Percentiles rank a stretch among this genome's conserved stretches.
Evolutionary conservation across 2,113 vertebrate genomes (phyloP).

Genomic region (Seriola aureovittata): DNA sequence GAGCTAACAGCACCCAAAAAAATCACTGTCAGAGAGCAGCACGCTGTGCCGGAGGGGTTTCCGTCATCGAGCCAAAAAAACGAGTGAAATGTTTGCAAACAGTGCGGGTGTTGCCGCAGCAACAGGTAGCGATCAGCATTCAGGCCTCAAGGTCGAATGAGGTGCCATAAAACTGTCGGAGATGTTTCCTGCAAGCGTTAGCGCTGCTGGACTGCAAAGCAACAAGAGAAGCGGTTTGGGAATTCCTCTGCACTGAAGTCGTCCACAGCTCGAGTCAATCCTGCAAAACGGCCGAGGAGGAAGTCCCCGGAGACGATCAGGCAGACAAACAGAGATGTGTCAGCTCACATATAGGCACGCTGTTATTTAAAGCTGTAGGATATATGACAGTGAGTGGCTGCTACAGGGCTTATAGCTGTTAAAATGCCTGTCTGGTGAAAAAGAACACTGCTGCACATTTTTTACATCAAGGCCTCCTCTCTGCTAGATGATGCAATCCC

Average conservation of each 20-base stretch:
- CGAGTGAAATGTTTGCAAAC: conserved; percentile 71
- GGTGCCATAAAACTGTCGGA: conserved; percentile 61
- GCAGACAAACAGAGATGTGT: conserved; percentile 27
- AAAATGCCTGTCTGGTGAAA: conserved; percentile 5
- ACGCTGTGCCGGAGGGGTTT: conserved; percentile 39
- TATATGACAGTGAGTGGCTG: conserved; percentile 1
- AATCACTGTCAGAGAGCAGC: conserved; percentile 22
- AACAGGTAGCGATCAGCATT: conserved; percentile 61
- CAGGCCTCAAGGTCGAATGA: conserved; percentile 43
- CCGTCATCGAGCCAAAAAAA: background rate
- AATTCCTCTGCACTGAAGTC: conserved; percentile 89
- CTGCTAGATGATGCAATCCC: conserved; percentile 55
- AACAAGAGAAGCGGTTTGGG: conserved; percentile 88
- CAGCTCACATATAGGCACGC: conserved; percentile 9
- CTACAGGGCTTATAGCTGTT: conserved; percentile 7
- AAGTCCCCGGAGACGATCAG: background rate
- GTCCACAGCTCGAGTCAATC: conserved; percentile 83
- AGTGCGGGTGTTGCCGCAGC: conserved; percentile 58
- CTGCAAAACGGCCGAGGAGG: conserved; percentile 76
- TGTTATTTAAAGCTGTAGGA: conserved; percentile 30
- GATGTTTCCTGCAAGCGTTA: conserved; percentile 65
- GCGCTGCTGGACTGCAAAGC: conserved; percentile 68
- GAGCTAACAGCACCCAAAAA: conserved; percentile 19
- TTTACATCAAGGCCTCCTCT: background rate
- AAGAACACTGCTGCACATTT: conserved; percentile 6